Percentiles rank a stretch among this genome's conserved stretches.
Conservation (phyloP, 1,140 invertebrate species). For the Drosophila navojoa region DNA sequence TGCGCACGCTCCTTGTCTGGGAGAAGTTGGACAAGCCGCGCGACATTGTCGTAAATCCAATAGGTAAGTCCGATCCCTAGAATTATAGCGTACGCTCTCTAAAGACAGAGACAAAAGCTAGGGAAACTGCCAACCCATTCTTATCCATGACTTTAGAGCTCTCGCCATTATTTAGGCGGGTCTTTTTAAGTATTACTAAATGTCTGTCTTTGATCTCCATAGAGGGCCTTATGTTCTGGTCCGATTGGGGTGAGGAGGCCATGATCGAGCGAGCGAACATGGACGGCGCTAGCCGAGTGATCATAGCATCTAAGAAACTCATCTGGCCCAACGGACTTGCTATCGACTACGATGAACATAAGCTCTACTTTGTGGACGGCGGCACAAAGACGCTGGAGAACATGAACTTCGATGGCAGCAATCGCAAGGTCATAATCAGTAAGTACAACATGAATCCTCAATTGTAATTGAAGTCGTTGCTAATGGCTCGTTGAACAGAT, state of each 20-base stretch:
- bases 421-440: conserved; percentile 88
- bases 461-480: too few relatives aligned
- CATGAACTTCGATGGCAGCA: conserved; percentile 91
- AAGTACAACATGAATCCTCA: conserved; percentile 52
- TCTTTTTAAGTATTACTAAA: background rate
- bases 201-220: conserved; percentile 18
- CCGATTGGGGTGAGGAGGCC: conserved; percentile 92
- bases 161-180: too few relatives aligned
- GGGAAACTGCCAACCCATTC: too few relatives aligned
- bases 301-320: conserved; percentile 88
- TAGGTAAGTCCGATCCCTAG: conserved; percentile 81
- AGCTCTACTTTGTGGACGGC: conserved; percentile 93
- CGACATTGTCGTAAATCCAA: conserved; percentile 93
- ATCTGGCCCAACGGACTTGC: conserved; percentile 93
- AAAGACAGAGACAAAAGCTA: too few relatives aligned
- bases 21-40: conserved; percentile 92
- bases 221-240: conserved; percentile 94
- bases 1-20: conserved; percentile 91
- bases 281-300: conserved; percentile 90
- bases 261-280: conserved; percentile 94
- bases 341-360: conserved; percentile 89
- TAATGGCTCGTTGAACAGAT: conserved; percentile 55
- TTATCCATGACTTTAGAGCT: too few relatives aligned
- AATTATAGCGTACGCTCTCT: background rate
- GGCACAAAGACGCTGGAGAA: conserved; percentile 92